Evolutionary conservation across 2,113 vertebrate species (phyloP), one percentile per base, ranked within the genome.

Genomic region (Phrynosoma platyrhinos): DNA sequence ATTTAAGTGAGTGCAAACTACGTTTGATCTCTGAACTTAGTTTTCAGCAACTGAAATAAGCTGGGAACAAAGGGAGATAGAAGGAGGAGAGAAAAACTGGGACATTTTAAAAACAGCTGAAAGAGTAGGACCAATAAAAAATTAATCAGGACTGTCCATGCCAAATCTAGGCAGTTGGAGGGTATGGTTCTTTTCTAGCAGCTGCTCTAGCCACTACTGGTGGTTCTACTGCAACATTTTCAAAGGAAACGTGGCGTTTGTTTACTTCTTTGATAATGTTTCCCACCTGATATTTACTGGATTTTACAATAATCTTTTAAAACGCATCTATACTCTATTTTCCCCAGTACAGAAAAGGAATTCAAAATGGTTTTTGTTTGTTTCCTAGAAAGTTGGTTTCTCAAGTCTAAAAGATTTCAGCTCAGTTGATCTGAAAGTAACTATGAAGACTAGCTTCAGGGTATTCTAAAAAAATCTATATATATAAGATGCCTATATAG

Each of bases 281-380:
- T 69, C 40, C 55, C 78, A 80, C 25, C 86, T 16, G 79, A 40
- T 81, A 40, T 52, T 20, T 90, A 27, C 9, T 91, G 71, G 47
- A 93, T 90, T 92, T 90, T 72, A 64, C 6, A 72, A 55, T 13
- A 80, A 78, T 80, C 3, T 1, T 88, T 88, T 85, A 62, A 52
- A 6, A 71, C 32, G 9, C 58, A 62, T 62, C 58, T 16, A 62
- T 62, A 62, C 14, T 62, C 58, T 18, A 62, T 62, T 62, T 62
- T 62, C 13, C 25, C 1, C 36, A 53, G 21, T 36, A 55, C 13
- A n/a, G n/a, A 7, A 2, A 30, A 62, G 18, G 87, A 90, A 85
- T 82, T 90, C 52, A 58, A 16, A 55, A 14, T 16, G 23, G 10
- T 18, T 69, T 77, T 79, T 21, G 82, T 91, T 87, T 84, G 79